Percentiles rank a stretch among this genome's conserved stretches.
Evolutionary conservation across 2,113 vertebrate species (phyloP).

Genomic region (Xyliphius kryptos): DNA sequence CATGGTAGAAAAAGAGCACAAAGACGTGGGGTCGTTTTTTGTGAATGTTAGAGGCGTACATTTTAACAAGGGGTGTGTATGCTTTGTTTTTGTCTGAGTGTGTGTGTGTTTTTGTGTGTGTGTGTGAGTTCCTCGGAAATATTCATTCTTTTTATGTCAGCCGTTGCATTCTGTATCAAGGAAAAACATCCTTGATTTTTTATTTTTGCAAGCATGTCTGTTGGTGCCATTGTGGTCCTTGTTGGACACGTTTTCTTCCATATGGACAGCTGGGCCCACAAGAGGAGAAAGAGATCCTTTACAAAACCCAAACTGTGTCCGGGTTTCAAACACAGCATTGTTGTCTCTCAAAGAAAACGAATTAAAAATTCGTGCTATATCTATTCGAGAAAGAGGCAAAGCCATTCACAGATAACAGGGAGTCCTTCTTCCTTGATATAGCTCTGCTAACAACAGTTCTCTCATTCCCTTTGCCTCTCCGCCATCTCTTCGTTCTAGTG

Average conservation of each 20-base stretch:
- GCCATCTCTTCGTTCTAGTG: slow-evolving; percentile 55
- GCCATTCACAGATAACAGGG: slow-evolving; percentile 77
- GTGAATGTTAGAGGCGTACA: slow-evolving; percentile 91
- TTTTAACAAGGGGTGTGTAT: slow-evolving; percentile 76
- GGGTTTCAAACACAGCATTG: slow-evolving; percentile 96
- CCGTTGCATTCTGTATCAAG: slow-evolving; percentile 83
- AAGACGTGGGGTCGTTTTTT: slow-evolving; percentile 73
- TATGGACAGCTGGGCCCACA: slow-evolving; percentile 97
- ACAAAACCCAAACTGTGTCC: slow-evolving; percentile 99
- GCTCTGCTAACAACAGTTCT: slow-evolving; percentile 72
- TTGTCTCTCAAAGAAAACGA: slow-evolving; percentile 99
- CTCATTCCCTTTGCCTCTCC: slow-evolving; percentile 59
- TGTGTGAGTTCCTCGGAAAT: slow-evolving; percentile 61
- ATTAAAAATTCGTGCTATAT: slow-evolving; percentile 99
- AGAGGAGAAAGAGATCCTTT: slow-evolving; percentile 78
- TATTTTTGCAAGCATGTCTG: slow-evolving; percentile 90
- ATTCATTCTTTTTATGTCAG: slow-evolving; percentile 70
- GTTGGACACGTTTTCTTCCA: slow-evolving; percentile 91
- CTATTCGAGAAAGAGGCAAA: slow-evolving; percentile 82
- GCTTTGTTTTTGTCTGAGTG: slow-evolving; percentile 51
- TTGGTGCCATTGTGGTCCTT: slow-evolving; percentile 92
- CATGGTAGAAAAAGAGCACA: too few species aligned
- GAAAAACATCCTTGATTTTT: slow-evolving; percentile 87
- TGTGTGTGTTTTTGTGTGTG: too few species aligned
- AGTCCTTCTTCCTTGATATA: slow-evolving; percentile 77